phyloP scores from a whole-genome alignment of 1,140 invertebrate genomes.

The Helicoverpa zea region DNA sequence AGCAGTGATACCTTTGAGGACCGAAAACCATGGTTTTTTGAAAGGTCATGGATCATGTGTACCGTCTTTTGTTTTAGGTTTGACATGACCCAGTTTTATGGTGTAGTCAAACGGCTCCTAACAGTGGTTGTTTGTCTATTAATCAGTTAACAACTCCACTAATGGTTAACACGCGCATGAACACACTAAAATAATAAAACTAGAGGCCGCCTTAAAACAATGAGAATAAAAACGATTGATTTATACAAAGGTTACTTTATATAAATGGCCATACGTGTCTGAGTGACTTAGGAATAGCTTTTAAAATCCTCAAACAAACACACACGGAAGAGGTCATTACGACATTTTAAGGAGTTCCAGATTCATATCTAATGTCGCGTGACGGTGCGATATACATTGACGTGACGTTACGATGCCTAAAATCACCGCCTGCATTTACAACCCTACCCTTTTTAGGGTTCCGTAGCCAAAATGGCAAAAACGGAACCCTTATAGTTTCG shows the following conservation, averaged over 20 bases:
- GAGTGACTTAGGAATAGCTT: conserved; percentile 32
- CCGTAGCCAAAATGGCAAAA: too few relatives aligned
- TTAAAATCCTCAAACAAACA: conserved; percentile 37
- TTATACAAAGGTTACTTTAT: conserved; percentile 15
- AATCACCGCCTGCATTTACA: conserved; percentile 11
- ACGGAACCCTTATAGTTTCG: too few relatives aligned
- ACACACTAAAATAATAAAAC: background rate
- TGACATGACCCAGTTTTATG: conserved; percentile 16
- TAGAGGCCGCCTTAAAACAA: background rate
- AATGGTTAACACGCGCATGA: conserved; percentile 14
- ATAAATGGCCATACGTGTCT: conserved; percentile 10
- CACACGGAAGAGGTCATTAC: conserved; percentile 74
- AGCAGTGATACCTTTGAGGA: conserved; percentile 33
- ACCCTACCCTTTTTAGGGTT: conserved; percentile 42
- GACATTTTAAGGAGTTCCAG: conserved; percentile 79
- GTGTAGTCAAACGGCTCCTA: background rate
- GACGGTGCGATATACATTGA: conserved; percentile 64
- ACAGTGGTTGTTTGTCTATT: conserved; percentile 30
- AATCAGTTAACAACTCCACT: conserved; percentile 26
- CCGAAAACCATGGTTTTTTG: conserved; percentile 25
- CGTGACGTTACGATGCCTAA: conserved; percentile 24
- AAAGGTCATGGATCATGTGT: conserved; percentile 11
- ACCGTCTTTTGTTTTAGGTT: background rate
- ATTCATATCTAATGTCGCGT: conserved; percentile 82
- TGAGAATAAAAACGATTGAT: conserved; percentile 4